Conservation (phyloP, 2,113 vertebrate species). For the Notothenia coriiceps region DNA sequence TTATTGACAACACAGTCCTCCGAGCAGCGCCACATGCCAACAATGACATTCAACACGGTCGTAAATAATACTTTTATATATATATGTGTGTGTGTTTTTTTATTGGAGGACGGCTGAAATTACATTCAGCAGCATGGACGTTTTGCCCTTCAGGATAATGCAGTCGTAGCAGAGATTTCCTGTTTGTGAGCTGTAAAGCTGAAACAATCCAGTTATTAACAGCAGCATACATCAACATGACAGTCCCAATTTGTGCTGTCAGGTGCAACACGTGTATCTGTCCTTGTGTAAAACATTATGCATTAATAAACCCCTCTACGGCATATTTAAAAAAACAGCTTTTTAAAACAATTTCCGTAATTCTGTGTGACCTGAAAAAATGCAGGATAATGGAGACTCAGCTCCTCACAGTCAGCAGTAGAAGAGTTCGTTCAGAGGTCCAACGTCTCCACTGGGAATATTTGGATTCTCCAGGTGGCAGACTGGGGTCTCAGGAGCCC, state of each 20-base stretch:
- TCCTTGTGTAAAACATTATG: constrained; percentile 44
- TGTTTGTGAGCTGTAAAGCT: constrained; percentile 31
- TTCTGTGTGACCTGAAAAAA: background rate
- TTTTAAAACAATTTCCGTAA: constrained; percentile 5
- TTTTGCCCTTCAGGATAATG: constrained; percentile 21
- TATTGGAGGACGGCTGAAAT: constrained; percentile 15
- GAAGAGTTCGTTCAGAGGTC: constrained; percentile 5
- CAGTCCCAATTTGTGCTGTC: constrained; percentile 33
- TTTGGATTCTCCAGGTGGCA: constrained; percentile 17
- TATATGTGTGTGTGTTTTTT: background rate
- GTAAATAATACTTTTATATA: constrained; percentile 34
- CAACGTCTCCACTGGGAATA: constrained; percentile 17
- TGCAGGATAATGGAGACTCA: constrained; percentile 12
- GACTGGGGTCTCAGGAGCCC: constrained; percentile 24
- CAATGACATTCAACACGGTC: constrained; percentile 45
- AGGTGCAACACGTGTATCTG: constrained; percentile 23
- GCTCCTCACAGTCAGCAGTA: constrained; percentile 11
- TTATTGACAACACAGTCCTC: constrained; percentile 33
- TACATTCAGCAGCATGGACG: constrained; percentile 3
- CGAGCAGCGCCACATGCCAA: background rate
- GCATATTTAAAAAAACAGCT: background rate
- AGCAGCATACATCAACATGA: constrained; percentile 41
- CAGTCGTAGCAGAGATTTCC: background rate
- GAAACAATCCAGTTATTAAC: constrained; percentile 40
- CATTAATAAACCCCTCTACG: constrained; percentile 11